Percentiles rank a stretch among this genome's conserved stretches.
Evolutionary conservation across 2,888 invertebrate genomes (phyloP).

Genomic region (Cephus spinipes): DNA sequence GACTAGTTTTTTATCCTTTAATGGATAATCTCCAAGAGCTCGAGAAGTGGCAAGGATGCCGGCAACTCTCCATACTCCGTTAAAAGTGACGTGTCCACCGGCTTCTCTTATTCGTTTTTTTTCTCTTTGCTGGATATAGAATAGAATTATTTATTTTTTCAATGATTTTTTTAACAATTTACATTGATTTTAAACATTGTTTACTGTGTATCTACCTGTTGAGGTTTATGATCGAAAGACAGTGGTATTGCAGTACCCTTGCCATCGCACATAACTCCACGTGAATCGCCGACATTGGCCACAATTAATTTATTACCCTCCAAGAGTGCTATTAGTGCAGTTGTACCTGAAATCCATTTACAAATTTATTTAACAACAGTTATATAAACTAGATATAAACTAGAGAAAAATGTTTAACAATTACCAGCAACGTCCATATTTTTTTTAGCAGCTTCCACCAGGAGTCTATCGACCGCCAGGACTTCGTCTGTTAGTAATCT

Average conservation of each 20-base stretch:
- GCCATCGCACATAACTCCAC: constrained; percentile 94
- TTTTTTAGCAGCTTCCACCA: constrained; percentile 86
- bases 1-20: constrained; percentile 93
- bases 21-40: constrained; percentile 94
- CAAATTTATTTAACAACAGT: neutral
- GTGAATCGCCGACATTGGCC: constrained; percentile 96
- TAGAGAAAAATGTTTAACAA: neutral
- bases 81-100: constrained; percentile 94
- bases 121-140: constrained; percentile 79
- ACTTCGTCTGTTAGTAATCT: constrained; percentile 89
- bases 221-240: constrained; percentile 97
- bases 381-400: neutral
- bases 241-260: constrained; percentile 91
- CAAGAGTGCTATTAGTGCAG: constrained; percentile 89
- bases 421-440: constrained; percentile 74
- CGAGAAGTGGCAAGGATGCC: constrained; percentile 95
- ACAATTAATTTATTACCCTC: constrained; percentile 87
- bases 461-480: constrained; percentile 82
- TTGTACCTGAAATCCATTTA: constrained; percentile 77
- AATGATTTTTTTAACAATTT: neutral
- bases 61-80: constrained; percentile 96
- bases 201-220: constrained; percentile 75
- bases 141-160: neutral
- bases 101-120: constrained; percentile 93
- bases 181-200: neutral